phyloP scores from a whole-genome alignment of 2,113 vertebrate genomes.

The Helogale parvula region DNA sequence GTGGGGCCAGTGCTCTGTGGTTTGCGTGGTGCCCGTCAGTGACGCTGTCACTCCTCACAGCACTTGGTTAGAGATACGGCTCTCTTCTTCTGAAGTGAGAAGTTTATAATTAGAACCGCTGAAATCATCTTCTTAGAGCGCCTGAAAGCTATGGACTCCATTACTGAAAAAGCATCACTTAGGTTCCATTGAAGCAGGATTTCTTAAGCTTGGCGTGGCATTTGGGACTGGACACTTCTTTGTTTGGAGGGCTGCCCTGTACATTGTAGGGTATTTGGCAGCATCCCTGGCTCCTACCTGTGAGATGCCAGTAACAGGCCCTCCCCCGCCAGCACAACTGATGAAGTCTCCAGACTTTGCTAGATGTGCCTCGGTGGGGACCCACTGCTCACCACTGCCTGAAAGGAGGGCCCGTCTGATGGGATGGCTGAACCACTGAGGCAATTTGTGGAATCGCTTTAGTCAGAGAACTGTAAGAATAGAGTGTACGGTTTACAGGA shows the following conservation, averaged over 20 bases:
- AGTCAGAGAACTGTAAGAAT: slow-evolving; percentile 1
- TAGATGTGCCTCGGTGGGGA: neutral
- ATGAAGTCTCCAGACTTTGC: neutral
- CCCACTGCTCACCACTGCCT: neutral
- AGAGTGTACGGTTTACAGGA: neutral
- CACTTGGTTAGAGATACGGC: neutral
- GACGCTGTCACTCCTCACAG: accelerated
- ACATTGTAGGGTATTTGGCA: neutral
- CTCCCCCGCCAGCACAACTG: neutral
- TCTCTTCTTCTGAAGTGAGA: slow-evolving; percentile 23
- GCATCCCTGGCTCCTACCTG: neutral
- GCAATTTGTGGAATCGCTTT: neutral
- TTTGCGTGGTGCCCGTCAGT: neutral
- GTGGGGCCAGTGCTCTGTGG: neutral
- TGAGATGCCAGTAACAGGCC: neutral
- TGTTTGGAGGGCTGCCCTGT: neutral
- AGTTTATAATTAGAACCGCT: neutral
- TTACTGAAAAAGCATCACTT: neutral
- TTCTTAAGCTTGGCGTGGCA: neutral
- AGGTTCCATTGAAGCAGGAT: neutral
- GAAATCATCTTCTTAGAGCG: neutral
- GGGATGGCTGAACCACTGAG: neutral
- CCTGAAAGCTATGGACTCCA: neutral
- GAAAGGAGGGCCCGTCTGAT: neutral
- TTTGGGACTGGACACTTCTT: neutral